Evolutionary conservation across 2,113 vertebrate species (phyloP), one percentile per base, ranked within the genome.

Genomic region (Tonatia bakeri): DNA sequence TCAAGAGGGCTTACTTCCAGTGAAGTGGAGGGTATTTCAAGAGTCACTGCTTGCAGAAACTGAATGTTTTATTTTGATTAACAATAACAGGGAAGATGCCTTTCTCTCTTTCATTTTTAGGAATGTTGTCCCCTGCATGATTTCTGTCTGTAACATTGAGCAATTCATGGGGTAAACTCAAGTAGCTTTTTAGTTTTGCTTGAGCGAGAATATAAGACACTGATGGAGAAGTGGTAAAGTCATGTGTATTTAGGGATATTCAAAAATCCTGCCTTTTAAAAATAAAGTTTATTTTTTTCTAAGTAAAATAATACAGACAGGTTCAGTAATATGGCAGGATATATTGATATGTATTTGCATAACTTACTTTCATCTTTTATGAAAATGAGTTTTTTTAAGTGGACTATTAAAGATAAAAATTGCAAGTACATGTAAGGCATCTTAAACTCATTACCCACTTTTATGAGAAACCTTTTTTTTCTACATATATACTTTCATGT

Each of bases 61-160:
- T 73, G 79, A 97, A 33, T 81, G 16, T 72, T 98, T 96, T 94
- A 15, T 95, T 79, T 33, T 94, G 47, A 84, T 64, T 70, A 76
- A 92, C 70, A 90, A 38, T 83, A 80, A 75, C 38, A 65, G 65
- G 52, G 75, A 90, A 75, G 38, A 54, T 73, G 5, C n/a, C 54
- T 87, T 12, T 24, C n/a, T 91, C 89, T 93, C 56, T 97, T 86
- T 94, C 94, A 89, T 65, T 96, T 89, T 69, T 75, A 93, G 80
- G 94, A 97, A 95, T 76, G 24, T 36, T 95, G 64, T 94, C 65
- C n/a, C 43, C 45, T 93, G 86, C 33, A 80, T 26, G 40, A 67
- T 40, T 11, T 17, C 61, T 31, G 28, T 92, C 40, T 11, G 0
- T 75, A 84, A 54, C 54, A 81, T 33, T 64, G 31, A 84, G 76